phyloP scores from a whole-genome alignment of 2,797 vertebrate species.

The Trematomus bernacchii region DNA sequence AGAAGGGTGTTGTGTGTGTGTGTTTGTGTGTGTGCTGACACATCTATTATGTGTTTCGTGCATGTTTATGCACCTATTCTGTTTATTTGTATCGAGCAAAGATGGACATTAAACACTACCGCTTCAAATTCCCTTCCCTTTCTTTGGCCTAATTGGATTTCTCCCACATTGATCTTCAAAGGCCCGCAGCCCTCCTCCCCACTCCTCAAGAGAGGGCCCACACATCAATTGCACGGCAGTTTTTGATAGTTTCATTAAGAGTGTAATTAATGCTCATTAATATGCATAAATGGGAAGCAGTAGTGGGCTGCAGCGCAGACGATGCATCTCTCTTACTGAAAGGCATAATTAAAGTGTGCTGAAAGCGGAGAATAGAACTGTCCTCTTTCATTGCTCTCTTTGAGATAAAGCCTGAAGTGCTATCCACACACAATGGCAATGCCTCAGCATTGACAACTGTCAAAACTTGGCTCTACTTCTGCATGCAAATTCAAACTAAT shows the following conservation, averaged over 20 bases:
- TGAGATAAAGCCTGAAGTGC: slow-evolving; percentile 79
- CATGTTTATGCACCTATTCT: slow-evolving; percentile 58
- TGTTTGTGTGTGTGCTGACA: slow-evolving; percentile 3
- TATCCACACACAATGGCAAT: slow-evolving; percentile 72
- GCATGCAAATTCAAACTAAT: slow-evolving; percentile 70
- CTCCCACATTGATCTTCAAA: slow-evolving; percentile 88
- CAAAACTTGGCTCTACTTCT: slow-evolving; percentile 68
- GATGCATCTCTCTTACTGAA: slow-evolving; percentile 79
- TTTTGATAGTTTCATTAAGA: slow-evolving; percentile 89
- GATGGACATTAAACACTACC: slow-evolving; percentile 75
- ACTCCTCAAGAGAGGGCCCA: slow-evolving; percentile 77
- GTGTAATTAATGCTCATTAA: slow-evolving; percentile 89
- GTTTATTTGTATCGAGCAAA: slow-evolving; percentile 62
- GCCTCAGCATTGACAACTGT: slow-evolving; percentile 71
- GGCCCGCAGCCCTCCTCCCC: slow-evolving; percentile 67
- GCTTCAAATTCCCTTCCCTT: slow-evolving; percentile 79
- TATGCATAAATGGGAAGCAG: slow-evolving; percentile 83
- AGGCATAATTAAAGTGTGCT: slow-evolving; percentile 83
- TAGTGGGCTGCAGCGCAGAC: slow-evolving; percentile 63
- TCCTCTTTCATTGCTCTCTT: slow-evolving; percentile 74
- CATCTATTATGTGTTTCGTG: slow-evolving; percentile 47
- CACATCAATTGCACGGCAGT: slow-evolving; percentile 82
- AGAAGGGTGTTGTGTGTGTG: slow-evolving; percentile 32
- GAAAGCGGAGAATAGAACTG: slow-evolving; percentile 76
- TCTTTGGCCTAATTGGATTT: slow-evolving; percentile 87